Conservation (phyloP, 2,797 vertebrate genomes). For the Liparis tanakae region DNA sequence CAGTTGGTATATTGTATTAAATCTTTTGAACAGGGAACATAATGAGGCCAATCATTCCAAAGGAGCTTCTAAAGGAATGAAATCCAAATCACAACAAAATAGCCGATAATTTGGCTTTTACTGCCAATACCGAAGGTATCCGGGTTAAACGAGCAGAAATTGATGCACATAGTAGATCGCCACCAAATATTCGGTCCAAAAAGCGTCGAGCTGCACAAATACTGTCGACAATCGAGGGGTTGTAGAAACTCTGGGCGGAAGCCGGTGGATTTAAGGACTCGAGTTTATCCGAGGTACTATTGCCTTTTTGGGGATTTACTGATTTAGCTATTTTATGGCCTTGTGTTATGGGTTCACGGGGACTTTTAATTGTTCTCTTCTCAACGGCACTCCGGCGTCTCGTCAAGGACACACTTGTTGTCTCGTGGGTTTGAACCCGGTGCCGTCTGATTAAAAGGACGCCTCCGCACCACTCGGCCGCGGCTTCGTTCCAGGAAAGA, state of each 20-base stretch:
- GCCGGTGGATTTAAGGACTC: conserved; percentile 47
- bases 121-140: conserved; percentile 31
- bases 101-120: conserved; percentile 52
- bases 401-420: conserved; percentile 44
- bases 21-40: conserved; percentile 9
- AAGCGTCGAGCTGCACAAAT: conserved; percentile 51
- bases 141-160: conserved; percentile 61
- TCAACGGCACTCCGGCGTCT: not conserved
- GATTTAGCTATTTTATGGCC: conserved; percentile 29
- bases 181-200: conserved; percentile 57
- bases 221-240: conserved; percentile 52
- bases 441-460: conserved; percentile 32
- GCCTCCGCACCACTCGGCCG: conserved; percentile 23
- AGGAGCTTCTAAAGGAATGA: conserved; percentile 15
- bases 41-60: conserved; percentile 2
- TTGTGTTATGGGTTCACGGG: conserved; percentile 5
- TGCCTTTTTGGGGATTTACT: conserved; percentile 29
- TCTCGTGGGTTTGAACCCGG: conserved; percentile 27
- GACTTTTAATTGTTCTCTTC: conserved; percentile 11
- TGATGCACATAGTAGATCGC: conserved; percentile 29
- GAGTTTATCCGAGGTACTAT: conserved; percentile 39
- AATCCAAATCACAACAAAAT: conserved; percentile 38
- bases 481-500: conserved; percentile 12
- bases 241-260: conserved; percentile 38
- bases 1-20: conserved; percentile 6